Evolutionary conservation across 2,797 vertebrate species (phyloP).

Genomic region (Setipinna tenuifilis): DNA sequence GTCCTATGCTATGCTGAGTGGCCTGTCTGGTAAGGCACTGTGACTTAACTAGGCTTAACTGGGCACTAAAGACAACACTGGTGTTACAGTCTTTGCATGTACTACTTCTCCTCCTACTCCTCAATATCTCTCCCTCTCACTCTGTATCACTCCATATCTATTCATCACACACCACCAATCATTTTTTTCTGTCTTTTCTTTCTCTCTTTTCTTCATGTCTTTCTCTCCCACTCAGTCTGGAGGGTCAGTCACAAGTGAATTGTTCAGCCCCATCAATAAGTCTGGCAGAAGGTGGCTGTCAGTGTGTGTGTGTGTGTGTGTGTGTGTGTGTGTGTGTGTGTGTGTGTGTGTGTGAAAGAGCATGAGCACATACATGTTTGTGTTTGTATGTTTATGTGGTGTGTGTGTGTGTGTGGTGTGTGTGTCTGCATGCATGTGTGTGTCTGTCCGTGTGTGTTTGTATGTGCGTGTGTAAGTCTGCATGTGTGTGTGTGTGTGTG

Average conservation of each 20-base stretch:
- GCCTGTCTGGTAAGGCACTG: no score
- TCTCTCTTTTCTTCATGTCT: background rate
- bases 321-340: background rate
- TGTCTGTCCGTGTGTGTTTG: no score
- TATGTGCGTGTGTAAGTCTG: background rate
- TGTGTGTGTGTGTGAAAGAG: no score
- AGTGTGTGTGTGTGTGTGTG: constrained; percentile 17
- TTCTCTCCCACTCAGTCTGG: background rate
- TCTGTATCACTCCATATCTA: background rate
- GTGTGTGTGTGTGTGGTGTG: no score
- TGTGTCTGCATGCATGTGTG: no score
- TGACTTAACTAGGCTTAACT: no score
- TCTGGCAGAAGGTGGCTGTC: background rate
- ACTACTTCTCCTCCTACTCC: background rate
- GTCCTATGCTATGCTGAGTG: no score
- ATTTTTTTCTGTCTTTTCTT: background rate
- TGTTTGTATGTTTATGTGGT: no score
- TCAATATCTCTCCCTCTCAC: background rate
- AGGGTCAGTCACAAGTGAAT: constrained; percentile 45
- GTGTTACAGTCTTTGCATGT: no score
- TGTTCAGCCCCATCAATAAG: constrained; percentile 33
- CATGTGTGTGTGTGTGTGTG: constrained; percentile 6
- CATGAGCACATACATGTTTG: no score
- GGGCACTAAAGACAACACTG: no score
- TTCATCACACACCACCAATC: background rate